Evolutionary conservation across 1,140 invertebrate species (phyloP), one percentile per base, ranked within the genome.

Genomic region (Telenomus remus): DNA sequence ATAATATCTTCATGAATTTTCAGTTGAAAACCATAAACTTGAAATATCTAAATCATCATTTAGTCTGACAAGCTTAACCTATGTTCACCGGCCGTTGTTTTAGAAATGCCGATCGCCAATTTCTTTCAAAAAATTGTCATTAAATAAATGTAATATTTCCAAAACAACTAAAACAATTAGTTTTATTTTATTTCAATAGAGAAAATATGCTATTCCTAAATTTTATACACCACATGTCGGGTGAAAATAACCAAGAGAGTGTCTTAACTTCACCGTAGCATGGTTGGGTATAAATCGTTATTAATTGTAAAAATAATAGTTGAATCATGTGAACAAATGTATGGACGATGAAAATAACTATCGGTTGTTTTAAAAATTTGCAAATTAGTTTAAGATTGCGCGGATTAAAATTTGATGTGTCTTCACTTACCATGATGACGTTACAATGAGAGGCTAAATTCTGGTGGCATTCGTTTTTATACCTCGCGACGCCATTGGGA

Each of bases 11-110:
- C 81, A 82, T 74, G 61, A 73, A 34, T 79, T 68, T 78, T 81
- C 78, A 80, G 81, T 76, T 77, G 12, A 76, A 82, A 82, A 82
- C 81, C 81, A 82, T 82, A 82, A 82, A 82, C 81, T 55, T 55
- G 63, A 73, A 43, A 50, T 60, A 80, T 81, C 81, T 79, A 82
- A 82, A 82, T 82, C 81, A 82, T 82, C 81, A 82, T 81, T 39
- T 47, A 11, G 15, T 43, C 7, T 19, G 13, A 14, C 8, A 51
- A 35, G 11, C 37, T 55, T 37, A 61, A 53, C 50, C 27, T 63
- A 35, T 15, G 2, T 11, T 53, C 19, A 27, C 6, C 33, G 14
- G n/a, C 19, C 27, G 9, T 16, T 33, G 4, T n/a, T 12, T 33
- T 33, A n/a, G 5, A 49, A 33, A 49, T 34, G 33, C 2, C 27